A percentile compares a stretch with the other conserved stretches of the same genome.
Evolutionary conservation across 2,888 invertebrate species (phyloP).

Genomic region (Tipula unca): DNA sequence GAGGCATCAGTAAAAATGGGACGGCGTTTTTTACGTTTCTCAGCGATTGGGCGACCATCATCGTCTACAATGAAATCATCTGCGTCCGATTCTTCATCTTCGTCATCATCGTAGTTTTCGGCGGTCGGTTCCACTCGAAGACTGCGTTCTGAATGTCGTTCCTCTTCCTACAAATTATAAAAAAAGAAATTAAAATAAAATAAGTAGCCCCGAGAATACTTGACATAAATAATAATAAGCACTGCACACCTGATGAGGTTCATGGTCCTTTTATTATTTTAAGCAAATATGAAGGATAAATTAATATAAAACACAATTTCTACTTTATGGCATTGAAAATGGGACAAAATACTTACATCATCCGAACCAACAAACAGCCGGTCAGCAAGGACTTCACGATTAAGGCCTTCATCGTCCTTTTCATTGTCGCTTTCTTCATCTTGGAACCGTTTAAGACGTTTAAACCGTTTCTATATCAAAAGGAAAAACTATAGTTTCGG

Average conservation of each 20-base stretch:
- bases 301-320: neutral
- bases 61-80: slow-evolving; percentile 98
- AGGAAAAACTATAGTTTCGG: slow-evolving; percentile 25
- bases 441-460: slow-evolving; percentile 70
- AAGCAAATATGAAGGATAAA: neutral
- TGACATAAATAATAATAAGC: neutral
- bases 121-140: slow-evolving; percentile 48
- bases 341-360: slow-evolving; percentile 51
- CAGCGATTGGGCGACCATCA: slow-evolving; percentile 79
- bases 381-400: slow-evolving; percentile 81
- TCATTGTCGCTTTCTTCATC: slow-evolving; percentile 90
- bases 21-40: slow-evolving; percentile 68
- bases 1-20: slow-evolving; percentile 82
- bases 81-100: slow-evolving; percentile 74
- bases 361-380: slow-evolving; percentile 81
- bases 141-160: slow-evolving; percentile 62
- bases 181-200: neutral
- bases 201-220: neutral
- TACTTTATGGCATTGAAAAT: neutral
- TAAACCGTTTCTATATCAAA: slow-evolving; percentile 66
- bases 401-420: slow-evolving; percentile 69
- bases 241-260: neutral
- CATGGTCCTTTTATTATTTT: slow-evolving; percentile 23
- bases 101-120: slow-evolving; percentile 67
- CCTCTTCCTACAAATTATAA: slow-evolving; percentile 56